phyloP scores from a whole-genome alignment of 1,140 invertebrate species.

The Drosophila kohkoa region DNA sequence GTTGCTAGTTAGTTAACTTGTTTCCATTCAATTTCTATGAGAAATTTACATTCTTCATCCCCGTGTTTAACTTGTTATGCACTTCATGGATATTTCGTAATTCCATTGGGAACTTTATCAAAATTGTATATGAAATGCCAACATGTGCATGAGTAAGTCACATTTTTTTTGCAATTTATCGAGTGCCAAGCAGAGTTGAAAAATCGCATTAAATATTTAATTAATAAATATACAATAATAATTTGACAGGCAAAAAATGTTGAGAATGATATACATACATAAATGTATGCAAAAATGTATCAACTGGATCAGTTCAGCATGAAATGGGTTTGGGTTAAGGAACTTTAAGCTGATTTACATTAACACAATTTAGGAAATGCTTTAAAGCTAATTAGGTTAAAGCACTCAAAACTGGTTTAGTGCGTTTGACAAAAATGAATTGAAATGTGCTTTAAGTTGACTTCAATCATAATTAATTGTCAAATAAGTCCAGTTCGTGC shows the following conservation, averaged over 20 bases:
- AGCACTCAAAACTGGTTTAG: too few species aligned
- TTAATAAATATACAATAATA: conserved; percentile 45
- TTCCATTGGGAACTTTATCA: conserved; percentile 14
- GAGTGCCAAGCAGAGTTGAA: conserved; percentile 12
- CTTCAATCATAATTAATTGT: too few species aligned
- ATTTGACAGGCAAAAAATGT: conserved; percentile 1
- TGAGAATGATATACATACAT: neutral
- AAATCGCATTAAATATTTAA: conserved; percentile 49
- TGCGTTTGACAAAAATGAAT: too few species aligned
- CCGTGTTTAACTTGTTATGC: too few species aligned
- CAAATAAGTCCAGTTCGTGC: too few species aligned
- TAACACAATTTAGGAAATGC: too few species aligned
- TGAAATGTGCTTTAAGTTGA: too few species aligned
- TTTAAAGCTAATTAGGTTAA: too few species aligned
- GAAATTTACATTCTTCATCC: neutral
- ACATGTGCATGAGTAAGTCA: neutral
- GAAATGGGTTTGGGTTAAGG: too few species aligned
- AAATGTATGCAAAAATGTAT: too few species aligned
- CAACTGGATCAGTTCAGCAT: too few species aligned
- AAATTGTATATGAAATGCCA: neutral
- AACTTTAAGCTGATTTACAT: too few species aligned
- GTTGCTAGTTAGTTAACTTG: neutral
- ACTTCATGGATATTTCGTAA: neutral
- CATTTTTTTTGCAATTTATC: conserved; percentile 21
- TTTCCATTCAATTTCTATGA: conserved; percentile 23